A percentile compares a stretch with the other conserved stretches of the same genome.
phyloP scores from a whole-genome alignment of 2,888 invertebrate species.

The Hyposoter didymator region DNA sequence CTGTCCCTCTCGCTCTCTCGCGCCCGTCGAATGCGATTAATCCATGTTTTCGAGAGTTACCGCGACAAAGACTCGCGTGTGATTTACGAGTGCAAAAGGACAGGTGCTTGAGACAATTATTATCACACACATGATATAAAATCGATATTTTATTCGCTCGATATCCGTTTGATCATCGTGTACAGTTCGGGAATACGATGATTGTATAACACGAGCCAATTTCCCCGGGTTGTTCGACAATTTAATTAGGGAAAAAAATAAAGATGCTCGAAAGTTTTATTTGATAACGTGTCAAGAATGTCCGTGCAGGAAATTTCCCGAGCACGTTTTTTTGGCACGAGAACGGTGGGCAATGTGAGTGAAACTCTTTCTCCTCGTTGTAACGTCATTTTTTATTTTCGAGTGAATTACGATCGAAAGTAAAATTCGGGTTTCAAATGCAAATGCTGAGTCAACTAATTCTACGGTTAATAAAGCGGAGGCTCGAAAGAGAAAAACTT shows the following conservation, averaged over 20 bases:
- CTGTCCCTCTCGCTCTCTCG: neutral
- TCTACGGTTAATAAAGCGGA: slow-evolving; percentile 25
- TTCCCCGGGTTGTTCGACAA: neutral
- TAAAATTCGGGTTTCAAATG: neutral
- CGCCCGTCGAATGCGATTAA: neutral
- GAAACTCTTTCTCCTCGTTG: neutral
- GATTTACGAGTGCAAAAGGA: slow-evolving; percentile 34
- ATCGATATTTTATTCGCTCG: slow-evolving; percentile 32
- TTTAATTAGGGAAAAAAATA: neutral
- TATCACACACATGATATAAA: slow-evolving; percentile 22
- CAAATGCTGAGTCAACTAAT: neutral
- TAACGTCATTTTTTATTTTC: neutral
- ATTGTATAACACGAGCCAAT: neutral
- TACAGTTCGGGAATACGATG: neutral
- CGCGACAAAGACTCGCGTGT: neutral
- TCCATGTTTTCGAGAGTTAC: slow-evolving; percentile 2
- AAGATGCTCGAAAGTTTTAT: neutral
- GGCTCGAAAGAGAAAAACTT: slow-evolving; percentile 8
- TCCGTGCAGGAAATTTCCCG: neutral
- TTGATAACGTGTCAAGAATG: neutral
- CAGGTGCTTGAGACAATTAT: slow-evolving; percentile 29
- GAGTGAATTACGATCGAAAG: neutral
- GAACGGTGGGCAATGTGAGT: neutral
- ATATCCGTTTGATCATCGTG: slow-evolving; percentile 15
- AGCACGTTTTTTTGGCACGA: neutral